These are phyloP conservation scores for Leptonema lineaticorne DNA, from an alignment of 1,140 invertebrate genomes.

Conservation along the genomic window DNA sequence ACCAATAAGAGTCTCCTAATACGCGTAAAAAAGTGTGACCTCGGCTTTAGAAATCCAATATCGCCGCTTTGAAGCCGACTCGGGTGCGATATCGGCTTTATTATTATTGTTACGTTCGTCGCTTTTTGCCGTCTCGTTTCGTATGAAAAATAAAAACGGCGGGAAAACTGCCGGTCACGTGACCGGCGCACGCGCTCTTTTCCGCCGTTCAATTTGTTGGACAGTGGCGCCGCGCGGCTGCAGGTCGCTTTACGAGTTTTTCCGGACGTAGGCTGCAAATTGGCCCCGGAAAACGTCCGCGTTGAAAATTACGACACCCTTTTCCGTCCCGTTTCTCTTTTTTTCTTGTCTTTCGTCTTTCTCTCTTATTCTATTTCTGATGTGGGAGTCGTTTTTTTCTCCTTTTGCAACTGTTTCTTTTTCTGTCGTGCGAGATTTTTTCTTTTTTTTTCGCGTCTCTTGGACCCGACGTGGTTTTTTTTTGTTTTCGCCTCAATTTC, in stretches of 20 bases:
- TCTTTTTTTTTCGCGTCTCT: neutral
- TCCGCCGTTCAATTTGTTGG: constrained; percentile 1
- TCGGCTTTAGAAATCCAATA: too few relatives aligned
- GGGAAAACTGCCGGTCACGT: neutral
- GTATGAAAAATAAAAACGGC: too few relatives aligned
- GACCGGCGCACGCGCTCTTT: neutral
- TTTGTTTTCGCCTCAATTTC: neutral
- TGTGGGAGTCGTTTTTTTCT: neutral
- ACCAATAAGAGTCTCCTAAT: too few relatives aligned
- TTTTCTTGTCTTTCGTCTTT: neutral
- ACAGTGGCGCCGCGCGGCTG: neutral
- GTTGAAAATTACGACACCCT: constrained; percentile 28
- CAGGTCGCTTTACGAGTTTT: constrained; percentile 31
- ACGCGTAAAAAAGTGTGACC: too few relatives aligned
- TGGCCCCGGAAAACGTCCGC: constrained; percentile 25
- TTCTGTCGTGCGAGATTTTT: too few relatives aligned
- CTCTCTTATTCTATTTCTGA: neutral
- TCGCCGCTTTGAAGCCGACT: too few relatives aligned
- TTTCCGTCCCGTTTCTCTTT: neutral
- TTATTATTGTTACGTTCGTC: too few relatives aligned
- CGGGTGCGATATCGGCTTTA: too few relatives aligned
- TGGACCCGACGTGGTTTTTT: too few relatives aligned
- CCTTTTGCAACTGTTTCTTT: too few relatives aligned
- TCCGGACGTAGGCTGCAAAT: constrained; percentile 21
- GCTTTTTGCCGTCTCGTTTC: too few relatives aligned